These are phyloP conservation scores for Pluvianellus socialis DNA, from an alignment of 2,113 vertebrate species.

Conservation along the genomic window DNA sequence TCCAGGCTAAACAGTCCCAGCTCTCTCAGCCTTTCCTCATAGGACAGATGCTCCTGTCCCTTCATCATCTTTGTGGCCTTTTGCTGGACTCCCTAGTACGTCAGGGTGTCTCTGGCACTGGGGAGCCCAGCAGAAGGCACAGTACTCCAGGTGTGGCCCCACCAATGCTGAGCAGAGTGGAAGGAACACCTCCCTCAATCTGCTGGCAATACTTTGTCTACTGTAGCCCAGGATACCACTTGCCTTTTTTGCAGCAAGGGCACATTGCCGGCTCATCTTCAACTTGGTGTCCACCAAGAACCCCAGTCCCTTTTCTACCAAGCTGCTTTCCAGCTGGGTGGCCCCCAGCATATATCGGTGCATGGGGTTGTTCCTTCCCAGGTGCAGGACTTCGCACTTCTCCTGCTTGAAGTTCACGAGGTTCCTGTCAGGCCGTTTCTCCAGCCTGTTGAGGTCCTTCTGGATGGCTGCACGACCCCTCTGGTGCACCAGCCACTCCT, in stretches of 20 bases:
- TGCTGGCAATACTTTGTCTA: background rate
- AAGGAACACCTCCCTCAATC: background rate
- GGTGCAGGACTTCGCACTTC: background rate
- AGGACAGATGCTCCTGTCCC: background rate
- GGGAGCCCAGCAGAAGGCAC: background rate
- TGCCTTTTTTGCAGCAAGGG: background rate
- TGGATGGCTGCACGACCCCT: background rate
- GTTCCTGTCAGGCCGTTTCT: background rate
- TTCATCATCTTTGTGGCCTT: background rate
- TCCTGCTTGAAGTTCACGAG: background rate
- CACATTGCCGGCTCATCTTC: rapidly evolving
- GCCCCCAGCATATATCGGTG: rapidly evolving
- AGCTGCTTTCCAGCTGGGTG: background rate
- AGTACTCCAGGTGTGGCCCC: background rate
- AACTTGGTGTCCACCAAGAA: background rate
- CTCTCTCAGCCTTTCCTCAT: background rate
- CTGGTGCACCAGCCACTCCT: background rate
- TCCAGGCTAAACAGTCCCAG: background rate
- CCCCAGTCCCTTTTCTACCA: background rate
- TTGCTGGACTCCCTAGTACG: background rate
- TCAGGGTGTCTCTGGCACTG: background rate
- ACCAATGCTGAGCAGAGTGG: background rate
- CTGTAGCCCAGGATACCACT: background rate
- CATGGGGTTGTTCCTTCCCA: background rate
- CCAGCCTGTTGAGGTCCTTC: background rate